phyloP scores from a whole-genome alignment of 2,888 invertebrate genomes.

The Thera obeliscata region DNA sequence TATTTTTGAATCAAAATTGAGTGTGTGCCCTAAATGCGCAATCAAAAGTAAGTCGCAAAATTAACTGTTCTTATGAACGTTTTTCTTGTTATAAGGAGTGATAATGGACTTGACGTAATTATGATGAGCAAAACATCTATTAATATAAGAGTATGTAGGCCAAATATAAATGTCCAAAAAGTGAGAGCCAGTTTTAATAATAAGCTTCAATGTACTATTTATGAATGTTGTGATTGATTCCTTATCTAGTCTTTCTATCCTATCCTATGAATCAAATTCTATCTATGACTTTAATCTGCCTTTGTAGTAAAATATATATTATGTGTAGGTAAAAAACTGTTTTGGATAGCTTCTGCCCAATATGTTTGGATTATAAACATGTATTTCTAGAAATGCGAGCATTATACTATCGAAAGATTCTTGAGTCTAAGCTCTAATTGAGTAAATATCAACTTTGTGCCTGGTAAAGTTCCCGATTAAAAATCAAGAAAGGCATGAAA shows the following conservation, averaged over 20 bases:
- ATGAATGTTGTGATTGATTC: slow-evolving; percentile 24
- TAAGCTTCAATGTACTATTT: background rate
- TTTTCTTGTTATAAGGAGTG: slow-evolving; percentile 18
- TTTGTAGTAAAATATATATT: slow-evolving; percentile 17
- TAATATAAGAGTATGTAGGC: slow-evolving; percentile 41
- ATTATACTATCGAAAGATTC: too few species aligned
- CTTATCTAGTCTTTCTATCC: slow-evolving; percentile 9
- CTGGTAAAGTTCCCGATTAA: too few species aligned
- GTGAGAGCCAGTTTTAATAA: slow-evolving; percentile 59
- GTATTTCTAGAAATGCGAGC: too few species aligned
- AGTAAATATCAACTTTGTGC: too few species aligned
- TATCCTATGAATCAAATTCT: slow-evolving; percentile 18
- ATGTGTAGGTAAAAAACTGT: background rate
- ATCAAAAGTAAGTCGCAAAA: background rate
- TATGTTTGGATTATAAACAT: too few species aligned
- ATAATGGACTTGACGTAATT: slow-evolving; percentile 29
- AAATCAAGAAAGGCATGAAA: too few species aligned
- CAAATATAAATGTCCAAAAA: slow-evolving; percentile 65
- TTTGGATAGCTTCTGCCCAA: too few species aligned
- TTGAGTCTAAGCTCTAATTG: too few species aligned
- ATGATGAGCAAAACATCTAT: slow-evolving; percentile 44
- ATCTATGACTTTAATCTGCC: slow-evolving; percentile 30
- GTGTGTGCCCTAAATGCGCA: background rate
- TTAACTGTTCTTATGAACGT: background rate
- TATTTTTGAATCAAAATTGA: background rate